These are phyloP conservation scores for Choloepus didactylus DNA, from an alignment of 2,797 vertebrate species.

Conservation along the genomic window DNA sequence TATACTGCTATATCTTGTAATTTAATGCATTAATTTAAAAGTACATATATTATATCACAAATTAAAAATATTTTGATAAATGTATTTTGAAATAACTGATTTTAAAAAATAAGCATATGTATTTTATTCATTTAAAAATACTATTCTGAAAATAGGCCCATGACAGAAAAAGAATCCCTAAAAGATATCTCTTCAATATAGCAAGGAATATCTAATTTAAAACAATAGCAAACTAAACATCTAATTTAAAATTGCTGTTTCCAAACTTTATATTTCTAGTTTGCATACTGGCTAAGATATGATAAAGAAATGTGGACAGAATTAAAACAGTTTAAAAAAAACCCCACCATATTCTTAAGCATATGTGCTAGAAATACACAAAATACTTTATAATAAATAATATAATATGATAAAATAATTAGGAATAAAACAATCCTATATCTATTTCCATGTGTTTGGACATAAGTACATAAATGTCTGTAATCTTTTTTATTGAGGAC, in stretches of 20 bases:
- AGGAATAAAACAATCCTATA: background rate
- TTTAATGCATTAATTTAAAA: constrained; percentile 24
- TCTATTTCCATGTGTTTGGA: background rate
- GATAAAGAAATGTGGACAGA: constrained; percentile 3
- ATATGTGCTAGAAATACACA: background rate
- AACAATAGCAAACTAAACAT: background rate
- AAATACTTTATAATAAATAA: constrained; percentile 11
- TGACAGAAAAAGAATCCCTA: background rate
- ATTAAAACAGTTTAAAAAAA: background rate
- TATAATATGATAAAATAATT: background rate
- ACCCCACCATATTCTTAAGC: background rate
- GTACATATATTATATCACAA: background rate
- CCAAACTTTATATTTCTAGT: constrained; percentile 14
- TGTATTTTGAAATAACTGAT: constrained; percentile 47
- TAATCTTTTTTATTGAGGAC: background rate
- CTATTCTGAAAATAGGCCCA: background rate
- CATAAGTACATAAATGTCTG: background rate
- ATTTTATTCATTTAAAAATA: background rate
- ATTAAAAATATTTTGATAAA: constrained; percentile 41
- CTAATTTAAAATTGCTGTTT: constrained; percentile 15
- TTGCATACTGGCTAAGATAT: background rate
- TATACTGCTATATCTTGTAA: background rate
- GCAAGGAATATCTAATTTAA: background rate
- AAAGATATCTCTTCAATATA: background rate
- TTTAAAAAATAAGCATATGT: background rate